Evolutionary conservation across 2,113 vertebrate species (phyloP).

Genomic region (Manacus vitellinus): DNA sequence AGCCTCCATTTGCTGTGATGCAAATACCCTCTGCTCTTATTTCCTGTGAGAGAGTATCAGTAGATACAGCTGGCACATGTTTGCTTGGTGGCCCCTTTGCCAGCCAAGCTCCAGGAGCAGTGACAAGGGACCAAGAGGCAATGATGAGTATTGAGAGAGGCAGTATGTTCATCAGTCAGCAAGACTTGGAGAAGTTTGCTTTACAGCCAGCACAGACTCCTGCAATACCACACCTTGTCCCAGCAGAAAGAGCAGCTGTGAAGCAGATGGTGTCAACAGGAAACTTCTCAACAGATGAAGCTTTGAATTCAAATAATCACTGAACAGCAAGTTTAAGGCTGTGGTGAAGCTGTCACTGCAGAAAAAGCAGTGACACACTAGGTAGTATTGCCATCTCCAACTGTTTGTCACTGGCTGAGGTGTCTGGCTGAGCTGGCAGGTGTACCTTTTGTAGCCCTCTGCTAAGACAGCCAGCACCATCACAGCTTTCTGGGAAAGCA

Average conservation of each 20-base stretch:
- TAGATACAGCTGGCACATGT: accelerated
- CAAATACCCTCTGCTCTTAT: not conserved
- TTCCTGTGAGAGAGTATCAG: not conserved
- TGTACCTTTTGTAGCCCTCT: not conserved
- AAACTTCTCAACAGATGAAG: not conserved
- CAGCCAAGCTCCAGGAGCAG: not conserved
- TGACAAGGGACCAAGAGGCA: not conserved
- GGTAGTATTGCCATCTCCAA: not conserved
- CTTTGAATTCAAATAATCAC: not conserved
- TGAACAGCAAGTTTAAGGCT: not conserved
- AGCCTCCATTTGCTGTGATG: not conserved
- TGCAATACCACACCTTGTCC: not conserved
- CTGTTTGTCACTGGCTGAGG: not conserved
- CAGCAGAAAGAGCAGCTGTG: not conserved
- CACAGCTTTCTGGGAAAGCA: not conserved
- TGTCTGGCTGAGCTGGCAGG: not conserved
- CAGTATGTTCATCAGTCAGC: not conserved
- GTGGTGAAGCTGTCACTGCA: not conserved
- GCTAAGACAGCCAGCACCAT: not conserved
- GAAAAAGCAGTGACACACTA: not conserved
- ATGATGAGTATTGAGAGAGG: not conserved
- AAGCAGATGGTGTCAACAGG: not conserved
- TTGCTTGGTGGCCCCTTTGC: not conserved
- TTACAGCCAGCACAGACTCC: not conserved
- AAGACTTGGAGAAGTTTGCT: not conserved